These are phyloP conservation scores for Pelochelys cantorii DNA, from an alignment of 2,797 vertebrate genomes.

Conservation along the genomic window DNA sequence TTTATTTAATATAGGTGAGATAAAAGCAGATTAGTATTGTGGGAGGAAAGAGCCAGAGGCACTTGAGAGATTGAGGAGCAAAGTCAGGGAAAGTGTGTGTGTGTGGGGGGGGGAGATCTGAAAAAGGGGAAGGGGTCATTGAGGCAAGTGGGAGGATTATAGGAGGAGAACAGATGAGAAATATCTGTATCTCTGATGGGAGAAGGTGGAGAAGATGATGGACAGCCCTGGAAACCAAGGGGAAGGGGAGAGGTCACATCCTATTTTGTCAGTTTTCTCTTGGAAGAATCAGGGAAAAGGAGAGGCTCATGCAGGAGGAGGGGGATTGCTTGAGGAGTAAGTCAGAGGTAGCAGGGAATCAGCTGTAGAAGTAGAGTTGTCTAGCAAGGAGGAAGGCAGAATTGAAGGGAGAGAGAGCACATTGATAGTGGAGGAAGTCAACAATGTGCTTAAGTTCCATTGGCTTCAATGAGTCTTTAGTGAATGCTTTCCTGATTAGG, in stretches of 20 bases:
- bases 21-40: neutral
- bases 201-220: neutral
- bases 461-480: neutral
- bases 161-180: neutral
- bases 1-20: neutral
- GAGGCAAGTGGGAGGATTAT: neutral
- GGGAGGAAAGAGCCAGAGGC: neutral
- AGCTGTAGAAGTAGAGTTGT: neutral
- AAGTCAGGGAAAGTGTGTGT: neutral
- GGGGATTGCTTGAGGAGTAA: neutral
- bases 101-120: neutral
- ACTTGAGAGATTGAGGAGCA: neutral
- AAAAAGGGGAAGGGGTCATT: neutral
- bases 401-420: neutral
- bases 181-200: neutral
- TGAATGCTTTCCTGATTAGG: neutral
- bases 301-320: neutral
- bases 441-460: no score
- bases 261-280: constrained; percentile 23
- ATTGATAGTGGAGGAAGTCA: neutral
- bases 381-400: neutral
- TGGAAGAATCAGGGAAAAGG: neutral
- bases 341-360: neutral
- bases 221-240: neutral
- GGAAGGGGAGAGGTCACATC: neutral